These are phyloP conservation scores for Neoniphon sammara DNA, from an alignment of 2,797 vertebrate species.

Conservation along the genomic window DNA sequence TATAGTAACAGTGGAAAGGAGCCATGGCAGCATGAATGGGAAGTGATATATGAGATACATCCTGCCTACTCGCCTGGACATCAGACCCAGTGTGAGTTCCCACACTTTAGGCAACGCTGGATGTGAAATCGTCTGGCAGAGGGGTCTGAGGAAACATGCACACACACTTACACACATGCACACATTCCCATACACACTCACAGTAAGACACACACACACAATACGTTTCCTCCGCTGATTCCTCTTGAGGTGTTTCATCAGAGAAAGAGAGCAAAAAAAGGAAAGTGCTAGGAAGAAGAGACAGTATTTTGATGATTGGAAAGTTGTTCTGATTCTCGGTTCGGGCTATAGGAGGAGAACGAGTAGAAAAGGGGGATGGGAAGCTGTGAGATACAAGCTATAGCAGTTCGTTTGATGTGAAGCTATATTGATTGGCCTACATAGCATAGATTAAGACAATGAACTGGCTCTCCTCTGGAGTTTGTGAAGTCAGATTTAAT, in stretches of 20 bases:
- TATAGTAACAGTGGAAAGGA: conserved; percentile 74
- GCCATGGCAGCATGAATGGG: conserved; percentile 57
- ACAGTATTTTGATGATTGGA: not conserved
- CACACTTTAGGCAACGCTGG: conserved; percentile 71
- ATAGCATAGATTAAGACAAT: conserved; percentile 67
- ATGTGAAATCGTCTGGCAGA: conserved; percentile 42
- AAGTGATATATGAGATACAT: conserved; percentile 65
- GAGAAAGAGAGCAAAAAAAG: not conserved
- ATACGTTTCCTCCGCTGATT: not conserved
- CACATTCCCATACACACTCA: conserved; percentile 23
- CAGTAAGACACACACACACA: conserved; percentile 13
- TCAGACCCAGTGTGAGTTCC: conserved; percentile 74
- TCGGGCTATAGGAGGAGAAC: conserved; percentile 12
- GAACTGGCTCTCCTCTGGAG: conserved; percentile 13
- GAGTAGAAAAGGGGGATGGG: not conserved
- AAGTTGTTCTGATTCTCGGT: conserved; percentile 5
- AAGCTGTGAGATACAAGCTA: conserved; percentile 14
- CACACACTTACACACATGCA: not conserved
- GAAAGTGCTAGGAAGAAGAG: not conserved
- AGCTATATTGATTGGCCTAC: conserved; percentile 74
- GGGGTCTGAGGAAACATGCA: not conserved
- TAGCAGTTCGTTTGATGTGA: conserved; percentile 68
- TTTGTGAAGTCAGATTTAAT: conserved; percentile 56
- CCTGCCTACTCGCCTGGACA: conserved; percentile 64
- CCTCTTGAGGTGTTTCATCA: conserved; percentile 27